Base-by-base conservation (phyloP, 2,888 invertebrate species). In the Colostygia pectinataria region DNA sequence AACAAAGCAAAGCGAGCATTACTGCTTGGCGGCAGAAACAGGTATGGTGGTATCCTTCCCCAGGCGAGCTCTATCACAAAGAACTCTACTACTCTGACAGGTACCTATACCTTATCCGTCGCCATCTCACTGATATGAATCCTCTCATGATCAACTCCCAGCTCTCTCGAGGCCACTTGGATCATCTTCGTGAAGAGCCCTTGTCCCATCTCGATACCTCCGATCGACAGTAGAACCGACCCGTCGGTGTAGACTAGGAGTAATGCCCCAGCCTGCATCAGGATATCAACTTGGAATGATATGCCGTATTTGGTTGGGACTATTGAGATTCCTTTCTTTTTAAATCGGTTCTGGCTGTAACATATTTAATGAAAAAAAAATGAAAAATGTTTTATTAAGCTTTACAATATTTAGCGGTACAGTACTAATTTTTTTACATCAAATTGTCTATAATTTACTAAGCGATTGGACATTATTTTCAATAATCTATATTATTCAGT, bases 201-300 rank as follows among this genome's bases (percentile, higher is more conserved):
- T 85, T 97, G 97, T 0, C 97, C 97, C 96, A 97, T 97, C 91
- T 97, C 97, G 37, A 95, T 93, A 9, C 96, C 97, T 38, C 96
- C 96, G 69, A 96, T 96, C 3, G 93, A 92, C 31, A 97, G 68
- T 15, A 97, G 84, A 2, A 97, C 95, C 0, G 96, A 95, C 6
- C 96, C 97, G 71, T 95, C 95, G 1, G 88, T 92, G 74, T 97
- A 96, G 2, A 96, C 84, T 46, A 95, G 91, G 3, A 97, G 87
- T 42, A 97, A 85, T 1, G 96, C 96, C 1, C 95, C 96, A 0
- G 92, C 94, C 85, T 96, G 96, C 83, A 95, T 95, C 10, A 96
- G 74, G 63, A 93, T 91, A 36, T 91, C 78, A 0, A 83, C 80
- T 42, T 93, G 93, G 71, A 95, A 96, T 0, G 95, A 92, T 65